Conservation (phyloP, 1,140 invertebrate species). For the Oncopodura yosiiana region DNA sequence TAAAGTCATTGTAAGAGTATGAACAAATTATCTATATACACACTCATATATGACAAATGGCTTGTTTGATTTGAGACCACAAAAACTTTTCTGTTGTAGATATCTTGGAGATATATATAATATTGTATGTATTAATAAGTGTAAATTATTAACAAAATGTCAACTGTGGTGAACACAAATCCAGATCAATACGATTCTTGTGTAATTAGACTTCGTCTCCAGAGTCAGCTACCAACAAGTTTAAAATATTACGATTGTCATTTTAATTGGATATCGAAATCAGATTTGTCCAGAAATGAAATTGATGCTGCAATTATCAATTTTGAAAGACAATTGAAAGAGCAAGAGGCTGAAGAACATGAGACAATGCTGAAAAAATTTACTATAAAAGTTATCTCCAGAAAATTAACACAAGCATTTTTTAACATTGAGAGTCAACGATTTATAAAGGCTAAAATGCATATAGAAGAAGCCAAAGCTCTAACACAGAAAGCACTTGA, state of each 20-base stretch:
- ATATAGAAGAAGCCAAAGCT: not conserved
- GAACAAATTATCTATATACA: no score
- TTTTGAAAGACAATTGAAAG: conserved; percentile 8
- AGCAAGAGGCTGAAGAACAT: not conserved
- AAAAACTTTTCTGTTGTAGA: no score
- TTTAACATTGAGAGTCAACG: conserved; percentile 5
- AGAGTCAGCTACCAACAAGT: not conserved
- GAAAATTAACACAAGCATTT: conserved; percentile 3
- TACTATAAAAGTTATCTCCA: not conserved
- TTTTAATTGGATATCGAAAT: not conserved
- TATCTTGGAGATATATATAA: no score
- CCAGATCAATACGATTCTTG: not conserved
- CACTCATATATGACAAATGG: no score
- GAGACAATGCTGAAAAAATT: not conserved
- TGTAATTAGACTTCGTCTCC: not conserved
- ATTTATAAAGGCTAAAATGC: not conserved
- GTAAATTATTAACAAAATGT: not conserved
- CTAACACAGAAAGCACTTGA: not conserved
- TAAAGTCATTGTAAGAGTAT: no score
- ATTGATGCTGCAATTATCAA: not conserved
- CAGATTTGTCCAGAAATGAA: not conserved
- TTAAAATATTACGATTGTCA: conserved; percentile 7
- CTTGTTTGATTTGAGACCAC: no score
- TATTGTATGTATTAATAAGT: no score
- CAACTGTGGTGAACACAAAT: conserved; percentile 5